phyloP scores from a whole-genome alignment of 2,888 invertebrate species.

The Lithophane ornitopus region DNA sequence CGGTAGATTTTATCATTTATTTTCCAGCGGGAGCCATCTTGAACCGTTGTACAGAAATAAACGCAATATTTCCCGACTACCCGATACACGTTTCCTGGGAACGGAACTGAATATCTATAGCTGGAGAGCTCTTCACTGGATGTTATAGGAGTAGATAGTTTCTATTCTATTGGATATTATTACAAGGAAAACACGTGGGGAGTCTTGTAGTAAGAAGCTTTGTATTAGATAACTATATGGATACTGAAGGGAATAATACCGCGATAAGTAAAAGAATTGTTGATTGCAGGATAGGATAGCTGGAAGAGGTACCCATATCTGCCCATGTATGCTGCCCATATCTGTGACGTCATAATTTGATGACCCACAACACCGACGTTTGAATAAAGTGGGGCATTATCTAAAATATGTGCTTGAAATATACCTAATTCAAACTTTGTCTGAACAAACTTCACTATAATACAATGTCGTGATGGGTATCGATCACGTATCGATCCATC shows the following conservation, averaged over 20 bases:
- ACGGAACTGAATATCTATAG: constrained; percentile 42
- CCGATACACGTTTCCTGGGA: constrained; percentile 26
- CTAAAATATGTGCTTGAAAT: background rate
- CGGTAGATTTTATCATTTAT: constrained; percentile 34
- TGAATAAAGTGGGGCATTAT: background rate
- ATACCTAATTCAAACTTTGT: background rate
- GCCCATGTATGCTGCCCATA: too few species aligned
- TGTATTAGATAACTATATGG: background rate
- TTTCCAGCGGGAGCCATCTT: constrained; percentile 30
- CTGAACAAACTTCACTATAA: background rate
- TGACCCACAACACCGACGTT: background rate
- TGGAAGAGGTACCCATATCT: too few species aligned
- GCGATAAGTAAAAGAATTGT: background rate
- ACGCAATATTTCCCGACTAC: constrained; percentile 29
- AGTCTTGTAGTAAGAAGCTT: background rate
- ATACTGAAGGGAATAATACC: background rate
- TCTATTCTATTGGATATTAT: constrained; percentile 1
- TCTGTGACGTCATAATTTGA: background rate
- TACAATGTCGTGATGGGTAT: too few species aligned
- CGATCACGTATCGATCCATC: too few species aligned
- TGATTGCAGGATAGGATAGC: background rate
- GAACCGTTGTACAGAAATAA: constrained; percentile 36
- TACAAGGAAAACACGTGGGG: background rate
- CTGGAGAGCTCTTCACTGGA: constrained; percentile 8
- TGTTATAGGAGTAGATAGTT: constrained; percentile 6